Evolutionary conservation across 2,888 invertebrate genomes (phyloP).

Genomic region (Phengaris alcon): DNA sequence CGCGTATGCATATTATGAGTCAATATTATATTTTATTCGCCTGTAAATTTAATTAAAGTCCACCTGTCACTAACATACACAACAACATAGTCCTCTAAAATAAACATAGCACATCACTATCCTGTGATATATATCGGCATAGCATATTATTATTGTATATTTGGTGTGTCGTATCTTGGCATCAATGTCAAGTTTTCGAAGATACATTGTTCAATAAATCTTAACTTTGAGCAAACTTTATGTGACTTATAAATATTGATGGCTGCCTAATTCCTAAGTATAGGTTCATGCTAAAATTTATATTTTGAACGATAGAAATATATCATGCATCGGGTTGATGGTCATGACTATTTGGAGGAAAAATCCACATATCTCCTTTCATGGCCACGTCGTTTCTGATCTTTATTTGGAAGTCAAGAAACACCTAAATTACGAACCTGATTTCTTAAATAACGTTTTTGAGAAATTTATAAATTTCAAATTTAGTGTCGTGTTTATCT

Average conservation of each 20-base stretch:
- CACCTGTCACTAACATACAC: neutral
- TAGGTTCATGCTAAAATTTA: conserved; percentile 14
- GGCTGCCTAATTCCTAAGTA: neutral
- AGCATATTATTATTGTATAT: neutral
- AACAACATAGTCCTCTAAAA: neutral
- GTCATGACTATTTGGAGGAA: neutral
- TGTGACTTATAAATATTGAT: conserved; percentile 15
- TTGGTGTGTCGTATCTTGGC: neutral
- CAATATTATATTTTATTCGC: neutral
- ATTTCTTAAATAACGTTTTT: neutral
- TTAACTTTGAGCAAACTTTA: conserved; percentile 10
- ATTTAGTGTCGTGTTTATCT: conserved; percentile 48
- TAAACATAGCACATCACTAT: conserved; percentile 10
- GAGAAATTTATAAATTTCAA: neutral
- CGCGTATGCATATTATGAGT: neutral
- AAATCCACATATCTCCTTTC: conserved; percentile 3
- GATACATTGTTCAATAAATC: conserved; percentile 19
- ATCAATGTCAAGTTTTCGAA: conserved; percentile 15
- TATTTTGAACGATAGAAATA: neutral
- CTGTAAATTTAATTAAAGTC: conserved; percentile 15
- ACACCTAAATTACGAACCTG: conserved; percentile 8
- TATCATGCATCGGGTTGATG: neutral
- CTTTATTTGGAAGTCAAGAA: conserved; percentile 23
- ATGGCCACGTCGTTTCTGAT: conserved; percentile 7
- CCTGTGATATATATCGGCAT: neutral